phyloP scores from a whole-genome alignment of 2,888 invertebrate genomes.

The Anorthoa munda region DNA sequence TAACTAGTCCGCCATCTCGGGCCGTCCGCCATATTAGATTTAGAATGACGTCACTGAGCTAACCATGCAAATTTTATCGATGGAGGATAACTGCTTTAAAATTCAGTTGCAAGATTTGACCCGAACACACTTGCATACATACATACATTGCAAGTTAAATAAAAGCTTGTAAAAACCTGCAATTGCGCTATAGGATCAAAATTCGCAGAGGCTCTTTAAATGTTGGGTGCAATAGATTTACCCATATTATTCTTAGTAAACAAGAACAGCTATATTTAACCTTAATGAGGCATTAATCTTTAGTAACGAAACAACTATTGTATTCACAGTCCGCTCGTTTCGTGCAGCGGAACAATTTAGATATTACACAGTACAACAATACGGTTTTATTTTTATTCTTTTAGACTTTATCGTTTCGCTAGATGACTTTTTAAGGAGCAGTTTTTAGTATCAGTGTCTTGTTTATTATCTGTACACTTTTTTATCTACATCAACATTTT shows the following conservation, averaged over 20 bases:
- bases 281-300: constrained; percentile 48
- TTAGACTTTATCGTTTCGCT: constrained; percentile 32
- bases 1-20: too few relatives aligned
- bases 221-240: constrained; percentile 8
- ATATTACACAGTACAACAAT: constrained; percentile 37
- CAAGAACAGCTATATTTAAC: constrained; percentile 16
- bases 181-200: background rate
- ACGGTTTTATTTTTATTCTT: constrained; percentile 41
- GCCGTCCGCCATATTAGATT: too few relatives aligned
- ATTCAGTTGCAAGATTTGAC: too few relatives aligned
- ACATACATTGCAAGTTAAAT: too few relatives aligned
- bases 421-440: constrained; percentile 38
- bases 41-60: too few relatives aligned
- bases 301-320: constrained; percentile 43
- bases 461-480: background rate
- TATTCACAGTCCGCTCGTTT: constrained; percentile 50
- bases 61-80: too few relatives aligned
- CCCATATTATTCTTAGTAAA: background rate
- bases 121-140: too few relatives aligned
- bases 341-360: constrained; percentile 46
- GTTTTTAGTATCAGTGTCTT: background rate
- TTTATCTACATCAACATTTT: too few relatives aligned
- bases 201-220: background rate
- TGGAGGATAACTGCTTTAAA: too few relatives aligned
- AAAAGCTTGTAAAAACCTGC: too few relatives aligned